Base-by-base conservation (phyloP, 2,888 invertebrate species). In the Thymelicus sylvestris region DNA sequence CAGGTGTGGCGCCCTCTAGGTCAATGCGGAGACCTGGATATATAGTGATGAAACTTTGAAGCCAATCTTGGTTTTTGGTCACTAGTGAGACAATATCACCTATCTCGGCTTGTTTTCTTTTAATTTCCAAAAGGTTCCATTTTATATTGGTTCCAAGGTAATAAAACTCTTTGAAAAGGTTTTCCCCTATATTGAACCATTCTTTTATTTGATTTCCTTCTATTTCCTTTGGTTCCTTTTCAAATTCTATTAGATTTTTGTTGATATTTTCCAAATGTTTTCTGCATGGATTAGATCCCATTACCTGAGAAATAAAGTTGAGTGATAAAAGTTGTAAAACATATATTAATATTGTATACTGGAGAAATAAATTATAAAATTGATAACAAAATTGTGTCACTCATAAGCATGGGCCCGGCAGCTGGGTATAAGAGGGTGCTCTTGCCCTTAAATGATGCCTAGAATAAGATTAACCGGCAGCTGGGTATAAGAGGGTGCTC, bases 111-210 rank as follows among this genome's bases (percentile, higher is more conserved):
- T 72, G 31, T 7, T 60, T 52, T 68, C 68, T 47, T 68, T 70
- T 75, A 7, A 79, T 61, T n/a, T 19, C 19, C 7, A 74, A 12
- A 61, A 15, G 72, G 10, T 68, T 48, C 79, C 79, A 79, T 19
- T 70, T 62, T 1, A 75, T 59, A 41, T 48, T 72, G 1, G 31
- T 57, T 7, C 77, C 77, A 13, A 78, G 68, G 12, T 71, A 47
- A 66, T 74, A 74, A 7, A 79, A 57, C 65, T 77, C 77, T 66
- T 59, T 55, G 60, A 79, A 79, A 10, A 78, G 57, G n/a, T 72
- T 67, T 60, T 79, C 79, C 7, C 77, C 77, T 12, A 55, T 50
- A 6, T 50, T 68, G 61, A 79, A 77, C 78, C 78, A 78, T 41
- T 75, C 70, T 3, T 74, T 73, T 55, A 78, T 75, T 44, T 65